Base-by-base conservation (phyloP, 2,113 vertebrate species). In the Orycteropus afer region DNA sequence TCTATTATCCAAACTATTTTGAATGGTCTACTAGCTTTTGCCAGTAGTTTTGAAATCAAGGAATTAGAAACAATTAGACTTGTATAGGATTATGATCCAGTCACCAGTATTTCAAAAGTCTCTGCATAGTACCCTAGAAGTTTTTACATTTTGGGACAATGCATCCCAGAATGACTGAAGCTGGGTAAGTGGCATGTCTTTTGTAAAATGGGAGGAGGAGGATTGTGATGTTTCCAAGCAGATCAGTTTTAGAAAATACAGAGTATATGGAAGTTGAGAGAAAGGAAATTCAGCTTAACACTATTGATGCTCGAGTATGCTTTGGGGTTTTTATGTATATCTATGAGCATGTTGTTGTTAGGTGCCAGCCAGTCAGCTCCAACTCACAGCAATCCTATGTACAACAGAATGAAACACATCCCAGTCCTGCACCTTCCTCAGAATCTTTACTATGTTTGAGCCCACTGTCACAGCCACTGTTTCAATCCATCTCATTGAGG, bases 1-100 rank as follows among this genome's bases (percentile, higher is more conserved):
- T 42, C 59, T 78, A 27, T 82, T 53, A 71, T 12, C 9, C 51
- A 71, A 65, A 85, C 23, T 80, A 27, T 55, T 80, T 87, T 80
- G 71, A 86, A 79, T 49, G 4, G 18, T 37, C 23, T 79, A 32
- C 5, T 13, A 71, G 14, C 27, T 12, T 51, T 63, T 76, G 29
- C 80, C 67, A 51, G 74, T 51, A 63, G 18, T 76, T 91, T 87
- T 73, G 18, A 81, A 81, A 81, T 51, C 65, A 93, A 93, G 49
- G 34, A 81, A 76, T 53, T 74, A n/a, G 82, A 63, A 89, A 82
- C 34, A 49, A 27, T 32, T 76, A 63, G 53, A 63, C 13, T 65
- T 82, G 55, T 29, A n/a, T 61, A 81, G 55, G n/a, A 18, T 65
- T 76, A 27, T 29, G 14, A 93, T n/a, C 6, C 45, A 80, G 55